phyloP scores from a whole-genome alignment of 2,888 invertebrate species.

The Agrilus biguttatus region DNA sequence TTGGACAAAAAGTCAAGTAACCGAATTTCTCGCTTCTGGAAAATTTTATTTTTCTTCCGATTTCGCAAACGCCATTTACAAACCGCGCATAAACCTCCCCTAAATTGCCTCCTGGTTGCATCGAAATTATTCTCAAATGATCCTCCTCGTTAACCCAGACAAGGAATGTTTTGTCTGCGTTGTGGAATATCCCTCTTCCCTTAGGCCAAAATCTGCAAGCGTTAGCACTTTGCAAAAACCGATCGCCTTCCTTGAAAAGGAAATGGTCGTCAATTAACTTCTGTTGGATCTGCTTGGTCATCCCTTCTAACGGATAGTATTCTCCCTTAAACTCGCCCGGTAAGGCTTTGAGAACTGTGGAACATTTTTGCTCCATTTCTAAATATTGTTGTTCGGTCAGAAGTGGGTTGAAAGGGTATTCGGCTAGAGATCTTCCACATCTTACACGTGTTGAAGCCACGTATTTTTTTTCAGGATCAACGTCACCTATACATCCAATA shows the following conservation, averaged over 20 bases:
- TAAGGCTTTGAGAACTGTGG: conserved; percentile 20
- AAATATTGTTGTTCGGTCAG: conserved; percentile 46
- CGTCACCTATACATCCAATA: conserved; percentile 33
- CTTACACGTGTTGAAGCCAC: conserved; percentile 53
- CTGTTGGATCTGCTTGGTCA: conserved; percentile 85
- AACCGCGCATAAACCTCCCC: conserved; percentile 51
- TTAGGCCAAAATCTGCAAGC: conserved; percentile 93
- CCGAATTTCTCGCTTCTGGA: conserved; percentile 45
- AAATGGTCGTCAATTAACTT: conserved; percentile 94
- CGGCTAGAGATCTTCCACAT: conserved; percentile 44
- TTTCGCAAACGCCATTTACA: conserved; percentile 34
- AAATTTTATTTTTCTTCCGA: conserved; percentile 39
- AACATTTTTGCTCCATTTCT: conserved; percentile 43
- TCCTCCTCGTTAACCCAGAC: conserved; percentile 98
- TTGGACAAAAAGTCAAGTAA: conserved; percentile 58
- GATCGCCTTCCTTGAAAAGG: conserved; percentile 91
- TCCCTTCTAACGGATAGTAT: conserved; percentile 83
- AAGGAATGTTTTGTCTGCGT: conserved; percentile 87
- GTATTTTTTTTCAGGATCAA: conserved; percentile 44
- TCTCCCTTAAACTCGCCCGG: conserved; percentile 71
- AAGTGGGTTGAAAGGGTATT: conserved; percentile 55
- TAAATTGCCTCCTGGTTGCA: conserved; percentile 90
- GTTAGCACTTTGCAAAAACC: conserved; percentile 77
- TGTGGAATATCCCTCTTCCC: conserved; percentile 88
- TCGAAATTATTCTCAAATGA: conserved; percentile 91